These are phyloP conservation scores for Sciurus niger DNA, from an alignment of 2,113 vertebrate genomes.

Conservation along the genomic window DNA sequence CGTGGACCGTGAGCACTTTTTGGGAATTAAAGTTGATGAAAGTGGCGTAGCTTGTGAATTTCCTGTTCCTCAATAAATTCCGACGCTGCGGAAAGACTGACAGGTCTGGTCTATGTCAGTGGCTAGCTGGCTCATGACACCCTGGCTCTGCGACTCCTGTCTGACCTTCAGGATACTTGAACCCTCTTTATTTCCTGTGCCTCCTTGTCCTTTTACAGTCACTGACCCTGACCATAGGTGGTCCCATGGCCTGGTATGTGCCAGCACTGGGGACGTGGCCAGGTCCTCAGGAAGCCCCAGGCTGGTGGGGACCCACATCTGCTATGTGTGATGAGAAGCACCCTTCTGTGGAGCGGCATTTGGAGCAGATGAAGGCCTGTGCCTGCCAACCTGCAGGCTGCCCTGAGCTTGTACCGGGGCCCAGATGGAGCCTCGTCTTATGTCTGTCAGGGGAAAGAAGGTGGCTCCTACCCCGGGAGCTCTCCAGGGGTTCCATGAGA, in stretches of 20 bases:
- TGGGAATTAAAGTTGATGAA: background rate
- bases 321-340: background rate
- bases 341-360: background rate
- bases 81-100: background rate
- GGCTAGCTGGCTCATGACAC: background rate
- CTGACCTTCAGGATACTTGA: background rate
- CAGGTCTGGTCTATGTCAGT: background rate
- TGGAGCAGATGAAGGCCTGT: background rate
- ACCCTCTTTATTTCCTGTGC: background rate
- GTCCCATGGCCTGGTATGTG: background rate
- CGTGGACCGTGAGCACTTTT: background rate
- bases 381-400: background rate
- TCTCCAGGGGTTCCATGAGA: background rate
- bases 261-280: background rate
- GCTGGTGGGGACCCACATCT: background rate
- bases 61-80: too few species aligned
- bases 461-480: too few species aligned
- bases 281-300: too few species aligned
- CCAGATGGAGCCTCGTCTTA: background rate
- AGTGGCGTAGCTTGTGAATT: background rate
- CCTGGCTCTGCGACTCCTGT: background rate
- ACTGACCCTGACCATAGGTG: too few species aligned
- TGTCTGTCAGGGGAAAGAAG: background rate
- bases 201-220: background rate
- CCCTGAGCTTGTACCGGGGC: too few species aligned